Base-by-base conservation (phyloP, 2,888 invertebrate genomes). In the Pammene aurita region DNA sequence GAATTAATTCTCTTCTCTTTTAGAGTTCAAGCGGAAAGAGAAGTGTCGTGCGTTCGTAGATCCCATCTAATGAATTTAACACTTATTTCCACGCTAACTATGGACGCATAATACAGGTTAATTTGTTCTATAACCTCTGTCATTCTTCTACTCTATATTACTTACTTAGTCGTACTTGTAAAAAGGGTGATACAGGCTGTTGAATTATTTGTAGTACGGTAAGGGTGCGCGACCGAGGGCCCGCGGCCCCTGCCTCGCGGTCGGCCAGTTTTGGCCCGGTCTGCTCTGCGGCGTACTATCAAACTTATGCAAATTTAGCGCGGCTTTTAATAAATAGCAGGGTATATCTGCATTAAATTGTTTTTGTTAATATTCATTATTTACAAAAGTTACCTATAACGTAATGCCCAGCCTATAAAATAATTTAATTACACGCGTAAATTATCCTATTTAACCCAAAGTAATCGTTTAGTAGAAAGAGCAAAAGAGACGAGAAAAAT, bases 151-250 rank as follows among this genome's bases (percentile, higher is more conserved):
- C 42, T 58, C 63, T 57, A n/a, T 26, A 56, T 10, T 44, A 13
- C 26, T 52, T 26, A 52, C 54, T 54, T n/a, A 52, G 13, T 26
- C 7, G 41, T 4, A 42, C 5, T 62, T 41, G 46, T 63, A 62
- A 48, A 66, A 67, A 63, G 50, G 63, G 63, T 58, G 58, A 44
- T 18, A 81, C 82, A 80, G 80, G 72, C 78, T 76, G 80, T 80
- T 82, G 78, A 84, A 85, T 85, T 79, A 85, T 84, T 85, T 80
- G 72, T 74, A 77, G 75, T 26, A 26, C 4, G 4, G 26, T 75
- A 67, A 73, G 75, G 71, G 78, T 76, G 75, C 71, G 42, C 50
- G 56, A 14, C 46, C 38, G 10, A 18, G 66, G 58, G 66, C 50
- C 38, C 16, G 41, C 26, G 44, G 48, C 56, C 62, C 67, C 34